Evolutionary conservation across 2,113 vertebrate genomes (phyloP), one percentile per base, ranked within the genome.

Genomic region (Paradisaea rubra): DNA sequence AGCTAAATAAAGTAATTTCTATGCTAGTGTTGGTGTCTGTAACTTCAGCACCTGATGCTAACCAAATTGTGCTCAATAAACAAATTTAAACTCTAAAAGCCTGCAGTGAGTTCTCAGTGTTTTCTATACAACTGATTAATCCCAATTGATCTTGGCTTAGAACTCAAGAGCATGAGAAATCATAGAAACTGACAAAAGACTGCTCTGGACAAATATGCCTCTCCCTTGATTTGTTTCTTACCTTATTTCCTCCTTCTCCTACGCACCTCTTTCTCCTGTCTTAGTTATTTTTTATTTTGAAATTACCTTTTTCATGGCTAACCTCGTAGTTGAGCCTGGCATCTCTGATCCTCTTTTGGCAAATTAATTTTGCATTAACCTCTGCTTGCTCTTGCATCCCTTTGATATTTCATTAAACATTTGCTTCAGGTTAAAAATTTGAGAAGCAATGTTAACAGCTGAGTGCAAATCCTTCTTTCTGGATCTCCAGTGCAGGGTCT

Each of bases 1-100:
- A 98, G 87, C 97, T 98, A 98, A 98, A 98, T 98, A 98, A 98
- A 98, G 97, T 97, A 97, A 98, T 98, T 98, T 98, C 97, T 97
- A 98, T 98, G 97, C 98, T 98, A 95, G 96, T 97, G 96, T 93
- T 97, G 97, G 96, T 96, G 96, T 96, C 97, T 97, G 91, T 96
- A 98, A 98, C 96, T 98, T 97, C 90, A 97, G 96, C 96, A 98
- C 95, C 96, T 98, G 97, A 97, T 98, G 95, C 96, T 97, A 97
- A 97, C 94, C 89, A 97, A 98, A 98, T 97, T 97, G 97, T 97
- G 94, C 96, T 97, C 97, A 97, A 97, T 98, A 97, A 98, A 98
- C 97, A 98, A 97, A 97, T 97, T 97, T 98, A 97, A 98, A 98
- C 89, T 96, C 97, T 97, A 98, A 98, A 98, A 97, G 81, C 94